Conservation (phyloP, 2,797 vertebrate genomes). For the Crocodylus rhombifer region DNA sequence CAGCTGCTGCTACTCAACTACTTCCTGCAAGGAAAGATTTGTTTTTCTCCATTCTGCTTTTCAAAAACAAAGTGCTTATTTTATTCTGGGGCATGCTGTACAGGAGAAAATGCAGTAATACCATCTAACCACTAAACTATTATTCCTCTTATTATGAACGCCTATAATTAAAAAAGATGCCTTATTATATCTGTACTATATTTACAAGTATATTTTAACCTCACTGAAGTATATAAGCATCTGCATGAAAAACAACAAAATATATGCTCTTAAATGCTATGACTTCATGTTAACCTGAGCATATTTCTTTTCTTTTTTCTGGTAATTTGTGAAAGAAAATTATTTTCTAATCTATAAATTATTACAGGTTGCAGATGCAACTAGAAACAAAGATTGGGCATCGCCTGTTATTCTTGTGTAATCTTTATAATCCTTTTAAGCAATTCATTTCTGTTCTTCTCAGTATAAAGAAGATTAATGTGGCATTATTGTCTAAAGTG, state of each 20-base stretch:
- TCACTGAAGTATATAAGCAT: not conserved
- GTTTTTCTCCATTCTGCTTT: no score
- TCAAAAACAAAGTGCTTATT: no score
- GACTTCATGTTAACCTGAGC: not conserved
- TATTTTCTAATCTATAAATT: constrained; percentile 5
- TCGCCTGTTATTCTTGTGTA: not conserved
- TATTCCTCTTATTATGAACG: not conserved
- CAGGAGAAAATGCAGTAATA: no score
- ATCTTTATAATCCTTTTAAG: constrained; percentile 40
- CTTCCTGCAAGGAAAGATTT: no score
- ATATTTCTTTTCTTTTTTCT: not conserved
- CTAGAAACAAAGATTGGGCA: not conserved
- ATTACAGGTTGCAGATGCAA: not conserved
- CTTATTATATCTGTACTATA: not conserved
- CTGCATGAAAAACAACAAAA: not conserved
- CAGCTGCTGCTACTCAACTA: no score
- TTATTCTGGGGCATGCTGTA: no score
- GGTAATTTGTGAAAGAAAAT: not conserved
- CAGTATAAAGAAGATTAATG: constrained; percentile 21
- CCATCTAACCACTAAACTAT: not conserved
- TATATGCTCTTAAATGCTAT: not conserved
- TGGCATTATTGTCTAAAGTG: constrained; percentile 24
- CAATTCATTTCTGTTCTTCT: constrained; percentile 33
- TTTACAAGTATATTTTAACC: not conserved
- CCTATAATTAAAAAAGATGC: rapidly evolving